A percentile compares a stretch with the other conserved stretches of the same genome.
These are phyloP conservation scores for Penaeus vannamei DNA, from an alignment of 1,140 invertebrate genomes.

Conservation along the genomic window DNA sequence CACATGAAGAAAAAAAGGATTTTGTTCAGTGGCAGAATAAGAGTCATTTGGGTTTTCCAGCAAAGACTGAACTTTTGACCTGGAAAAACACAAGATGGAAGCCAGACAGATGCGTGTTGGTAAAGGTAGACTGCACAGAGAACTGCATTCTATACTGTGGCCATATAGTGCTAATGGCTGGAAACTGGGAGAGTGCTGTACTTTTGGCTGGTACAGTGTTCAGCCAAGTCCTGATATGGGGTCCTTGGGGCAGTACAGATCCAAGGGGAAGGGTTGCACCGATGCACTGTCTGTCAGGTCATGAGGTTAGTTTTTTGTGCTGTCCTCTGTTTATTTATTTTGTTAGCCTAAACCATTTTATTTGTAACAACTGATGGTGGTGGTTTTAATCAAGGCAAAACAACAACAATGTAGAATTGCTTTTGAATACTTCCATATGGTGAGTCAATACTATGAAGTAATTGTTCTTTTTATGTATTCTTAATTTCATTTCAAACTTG, in stretches of 20 bases:
- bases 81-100: not conserved
- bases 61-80: not conserved
- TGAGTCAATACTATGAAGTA: too few relatives aligned
- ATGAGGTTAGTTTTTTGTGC: conserved; percentile 36
- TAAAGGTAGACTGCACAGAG: conserved; percentile 31
- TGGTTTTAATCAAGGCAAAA: not conserved
- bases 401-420: not conserved
- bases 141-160: conserved; percentile 53
- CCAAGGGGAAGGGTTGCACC: conserved; percentile 30
- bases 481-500: not conserved
- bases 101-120: not conserved
- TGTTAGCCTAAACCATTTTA: not conserved
- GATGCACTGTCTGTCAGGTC: conserved; percentile 40
- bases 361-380: not conserved
- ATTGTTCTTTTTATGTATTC: not conserved
- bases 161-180: conserved; percentile 40
- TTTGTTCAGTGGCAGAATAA: not conserved
- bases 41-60: not conserved
- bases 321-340: not conserved
- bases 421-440: too few relatives aligned
- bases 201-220: conserved; percentile 48
- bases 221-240: conserved; percentile 46
- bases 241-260: conserved; percentile 35
- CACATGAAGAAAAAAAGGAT: not conserved
- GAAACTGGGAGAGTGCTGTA: conserved; percentile 39